Conservation (phyloP, 2,888 invertebrate species). For the Exocentrus adspersus region DNA sequence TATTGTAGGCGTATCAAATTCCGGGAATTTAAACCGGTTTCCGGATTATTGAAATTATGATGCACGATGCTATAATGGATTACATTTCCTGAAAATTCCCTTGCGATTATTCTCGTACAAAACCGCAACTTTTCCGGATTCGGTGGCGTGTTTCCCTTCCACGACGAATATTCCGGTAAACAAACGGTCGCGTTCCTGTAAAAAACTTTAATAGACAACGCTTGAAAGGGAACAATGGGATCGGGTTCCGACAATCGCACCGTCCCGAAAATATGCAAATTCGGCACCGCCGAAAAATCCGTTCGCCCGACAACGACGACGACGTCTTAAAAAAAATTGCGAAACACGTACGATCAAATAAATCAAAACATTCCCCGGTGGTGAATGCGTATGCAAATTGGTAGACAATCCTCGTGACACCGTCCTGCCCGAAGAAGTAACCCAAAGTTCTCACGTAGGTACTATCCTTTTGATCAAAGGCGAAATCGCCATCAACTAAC, state of each 20-base stretch:
- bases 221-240: too few relatives aligned
- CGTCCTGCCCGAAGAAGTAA: slow-evolving; percentile 52
- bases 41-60: too few relatives aligned
- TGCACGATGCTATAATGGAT: too few relatives aligned
- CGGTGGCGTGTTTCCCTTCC: too few relatives aligned
- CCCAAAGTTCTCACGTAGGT: slow-evolving; percentile 60
- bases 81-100: too few relatives aligned
- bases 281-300: slow-evolving; percentile 32
- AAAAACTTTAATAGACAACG: too few relatives aligned
- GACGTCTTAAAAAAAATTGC: slow-evolving; percentile 26
- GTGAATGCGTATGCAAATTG: slow-evolving; percentile 63
- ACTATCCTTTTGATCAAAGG: slow-evolving; percentile 54
- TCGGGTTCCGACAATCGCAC: slow-evolving; percentile 40
- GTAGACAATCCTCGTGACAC: slow-evolving; percentile 55
- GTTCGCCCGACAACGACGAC: slow-evolving; percentile 25
- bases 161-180: too few relatives aligned
- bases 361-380: slow-evolving; percentile 62
- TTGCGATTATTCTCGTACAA: too few relatives aligned
- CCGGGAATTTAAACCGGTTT: too few relatives aligned
- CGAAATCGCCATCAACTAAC: slow-evolving; percentile 39
- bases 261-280: slow-evolving; percentile 43
- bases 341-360: slow-evolving; percentile 52
- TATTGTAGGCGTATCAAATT: too few relatives aligned
- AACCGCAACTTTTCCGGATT: too few relatives aligned
- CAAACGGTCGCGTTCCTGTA: too few relatives aligned